Evolutionary conservation across 1,140 invertebrate species (phyloP), one percentile per base, ranked within the genome.

Genomic region (Euborellia annulipes): DNA sequence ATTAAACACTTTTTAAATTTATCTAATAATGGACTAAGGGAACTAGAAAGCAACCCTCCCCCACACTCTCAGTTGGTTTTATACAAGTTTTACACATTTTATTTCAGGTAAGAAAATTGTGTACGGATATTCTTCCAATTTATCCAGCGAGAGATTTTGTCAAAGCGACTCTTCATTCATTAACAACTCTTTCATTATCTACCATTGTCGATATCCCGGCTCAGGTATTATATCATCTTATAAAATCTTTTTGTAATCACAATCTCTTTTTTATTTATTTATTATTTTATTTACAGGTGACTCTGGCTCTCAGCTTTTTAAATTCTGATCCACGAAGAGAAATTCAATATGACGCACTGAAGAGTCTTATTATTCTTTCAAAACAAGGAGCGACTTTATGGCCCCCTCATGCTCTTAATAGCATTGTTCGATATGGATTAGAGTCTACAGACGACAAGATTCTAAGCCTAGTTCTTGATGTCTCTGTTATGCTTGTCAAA

Each of bases 61-160:
- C n/a, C n/a, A n/a, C n/a, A n/a, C n/a, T n/a, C n/a, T n/a, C 3
- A 2, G 22, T 21, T 38, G 4, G 21, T 30, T 43, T 51, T 14
- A 46, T 47, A 22, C n/a, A n/a, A n/a, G n/a, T n/a, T n/a, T n/a
- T n/a, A n/a, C n/a, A n/a, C n/a, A n/a, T n/a, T 49, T 43, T 52
- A 36, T 50, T 52, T 18, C 43, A 79, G 73, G 76, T 79, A 2
- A 66, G 79, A 48, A 63, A 75, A 51, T 62, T 95, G 0, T 90
- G 91, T 53, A 75, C 81, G 43, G 78, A 85, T 43, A 64, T 95
- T 18, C 60, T 97, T 32, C 76, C 79, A 23, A 83, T 77, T 59
- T 94, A 93, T 66, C 90, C 91, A 8, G 79, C 85, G 0, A 74
- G 83, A 47, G 84, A 85, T 59, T 92, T 94, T 62, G 82, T 93